Percentiles rank a stretch among this genome's conserved stretches.
These are phyloP conservation scores for Molorchus minor DNA, from an alignment of 2,888 invertebrate species.

Conservation along the genomic window DNA sequence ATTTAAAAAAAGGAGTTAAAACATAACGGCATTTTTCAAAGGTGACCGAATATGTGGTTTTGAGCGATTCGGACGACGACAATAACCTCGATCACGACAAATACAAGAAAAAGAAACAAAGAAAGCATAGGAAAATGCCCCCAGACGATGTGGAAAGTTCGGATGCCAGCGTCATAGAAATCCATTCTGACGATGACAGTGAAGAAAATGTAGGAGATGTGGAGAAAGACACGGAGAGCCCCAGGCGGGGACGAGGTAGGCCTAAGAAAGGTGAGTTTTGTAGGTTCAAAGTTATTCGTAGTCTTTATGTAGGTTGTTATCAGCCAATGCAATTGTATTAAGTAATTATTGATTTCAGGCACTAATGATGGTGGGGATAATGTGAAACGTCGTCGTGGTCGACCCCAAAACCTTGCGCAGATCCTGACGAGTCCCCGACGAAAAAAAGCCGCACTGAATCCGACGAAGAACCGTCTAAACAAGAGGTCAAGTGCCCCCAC, in stretches of 20 bases:
- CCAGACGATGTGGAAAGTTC: slow-evolving; percentile 43
- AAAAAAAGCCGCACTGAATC: slow-evolving; percentile 43
- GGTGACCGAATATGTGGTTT: slow-evolving; percentile 54
- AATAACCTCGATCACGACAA: slow-evolving; percentile 26
- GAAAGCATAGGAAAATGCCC: slow-evolving; percentile 35
- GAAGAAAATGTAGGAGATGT: slow-evolving; percentile 1
- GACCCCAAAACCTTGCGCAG: no score
- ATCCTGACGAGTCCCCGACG: slow-evolving; percentile 36
- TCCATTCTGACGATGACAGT: slow-evolving; percentile 47
- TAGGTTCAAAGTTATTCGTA: no score
- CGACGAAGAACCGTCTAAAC: slow-evolving; percentile 37
- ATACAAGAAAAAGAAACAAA: slow-evolving; percentile 35
- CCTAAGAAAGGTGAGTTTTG: slow-evolving; percentile 22
- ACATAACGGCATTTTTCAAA: slow-evolving; percentile 31
- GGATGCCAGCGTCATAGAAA: slow-evolving; percentile 45
- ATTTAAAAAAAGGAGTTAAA: no score
- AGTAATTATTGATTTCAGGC: slow-evolving; percentile 3
- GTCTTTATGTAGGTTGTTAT: no score
- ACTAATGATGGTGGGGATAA: slow-evolving; percentile 18
- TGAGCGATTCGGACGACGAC: slow-evolving; percentile 59
- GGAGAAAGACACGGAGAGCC: neutral
- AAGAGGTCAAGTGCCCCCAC: slow-evolving; percentile 54
- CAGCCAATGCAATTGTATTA: no score
- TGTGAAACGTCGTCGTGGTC: slow-evolving; percentile 43
- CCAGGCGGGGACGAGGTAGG: slow-evolving; percentile 25